Percentiles rank a stretch among this genome's conserved stretches.
Evolutionary conservation across 92 coral and sea anemone genomes (phyloP).

Genomic region (Palythoa grandis): DNA sequence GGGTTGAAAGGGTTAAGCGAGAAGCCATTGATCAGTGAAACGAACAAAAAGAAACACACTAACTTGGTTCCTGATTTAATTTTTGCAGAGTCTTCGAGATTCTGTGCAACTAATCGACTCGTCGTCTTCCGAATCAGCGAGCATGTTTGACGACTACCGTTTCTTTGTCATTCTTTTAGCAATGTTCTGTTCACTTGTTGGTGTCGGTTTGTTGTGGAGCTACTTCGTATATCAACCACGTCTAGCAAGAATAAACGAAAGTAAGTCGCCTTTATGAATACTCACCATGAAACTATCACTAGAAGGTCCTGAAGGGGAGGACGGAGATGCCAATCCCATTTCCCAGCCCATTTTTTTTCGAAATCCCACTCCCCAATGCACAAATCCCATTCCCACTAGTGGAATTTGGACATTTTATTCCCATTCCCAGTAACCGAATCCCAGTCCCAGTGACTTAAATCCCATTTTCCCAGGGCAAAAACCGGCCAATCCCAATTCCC

Average conservation of each 20-base stretch:
- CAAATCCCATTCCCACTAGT: too few relatives aligned
- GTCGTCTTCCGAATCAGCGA: constrained; percentile 38
- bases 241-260: constrained; percentile 49
- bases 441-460: too few relatives aligned
- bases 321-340: too few relatives aligned
- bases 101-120: constrained; percentile 39
- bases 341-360: too few relatives aligned
- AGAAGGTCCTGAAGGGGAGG: too few relatives aligned
- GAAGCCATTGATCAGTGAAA: background rate
- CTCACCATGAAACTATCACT: too few relatives aligned
- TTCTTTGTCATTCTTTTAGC: constrained; percentile 91
- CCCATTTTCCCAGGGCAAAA: too few relatives aligned
- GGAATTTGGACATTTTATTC: too few relatives aligned
- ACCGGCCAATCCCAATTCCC: too few relatives aligned
- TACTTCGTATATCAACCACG: constrained; percentile 84
- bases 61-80: background rate
- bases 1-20: too few relatives aligned
- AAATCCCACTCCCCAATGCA: too few relatives aligned
- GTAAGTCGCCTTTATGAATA: background rate
- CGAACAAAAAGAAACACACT: background rate
- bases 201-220: constrained; percentile 84
- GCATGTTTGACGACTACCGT: constrained; percentile 86
- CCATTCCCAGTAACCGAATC: too few relatives aligned
- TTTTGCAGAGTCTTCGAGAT: constrained; percentile 60
- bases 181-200: constrained; percentile 76